Conservation (phyloP, 2,888 invertebrate genomes). For the Eupithecia abbreviata region DNA sequence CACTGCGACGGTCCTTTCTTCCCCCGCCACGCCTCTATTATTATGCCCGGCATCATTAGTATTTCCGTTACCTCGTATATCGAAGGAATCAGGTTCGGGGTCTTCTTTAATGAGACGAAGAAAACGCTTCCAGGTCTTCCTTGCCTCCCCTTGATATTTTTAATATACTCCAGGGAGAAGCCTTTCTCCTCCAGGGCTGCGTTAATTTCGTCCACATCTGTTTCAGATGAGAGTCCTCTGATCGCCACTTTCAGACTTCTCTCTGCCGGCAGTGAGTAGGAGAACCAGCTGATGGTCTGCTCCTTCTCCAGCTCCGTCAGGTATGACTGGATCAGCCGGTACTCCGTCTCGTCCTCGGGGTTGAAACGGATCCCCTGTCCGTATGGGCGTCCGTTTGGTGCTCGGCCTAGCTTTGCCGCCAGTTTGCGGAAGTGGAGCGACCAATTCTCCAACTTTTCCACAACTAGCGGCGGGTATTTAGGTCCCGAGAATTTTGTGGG, state of each 20-base stretch:
- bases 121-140: constrained; percentile 36
- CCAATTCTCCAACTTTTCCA: constrained; percentile 20
- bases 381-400: constrained; percentile 6
- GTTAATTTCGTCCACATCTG: neutral
- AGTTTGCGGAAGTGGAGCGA: constrained; percentile 10
- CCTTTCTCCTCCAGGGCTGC: neutral
- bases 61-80: constrained; percentile 38
- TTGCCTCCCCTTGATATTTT: constrained; percentile 16
- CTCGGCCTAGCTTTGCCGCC: constrained; percentile 3
- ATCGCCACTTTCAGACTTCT: neutral
- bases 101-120: constrained; percentile 31
- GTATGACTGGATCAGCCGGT: neutral
- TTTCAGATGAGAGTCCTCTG: neutral
- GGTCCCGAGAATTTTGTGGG: too few species aligned
- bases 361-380: neutral
- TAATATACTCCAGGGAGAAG: neutral
- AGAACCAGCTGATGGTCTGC: neutral
- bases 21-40: neutral
- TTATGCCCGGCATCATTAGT: constrained; percentile 42
- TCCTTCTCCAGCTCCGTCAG: neutral
- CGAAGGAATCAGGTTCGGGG: constrained; percentile 23
- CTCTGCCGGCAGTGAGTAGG: neutral
- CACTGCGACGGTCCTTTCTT: neutral
- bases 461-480: constrained; percentile 8
- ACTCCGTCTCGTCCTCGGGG: neutral